These are phyloP conservation scores for Paraescarpia echinospica DNA, from an alignment of 1,140 invertebrate species.

Conservation along the genomic window DNA sequence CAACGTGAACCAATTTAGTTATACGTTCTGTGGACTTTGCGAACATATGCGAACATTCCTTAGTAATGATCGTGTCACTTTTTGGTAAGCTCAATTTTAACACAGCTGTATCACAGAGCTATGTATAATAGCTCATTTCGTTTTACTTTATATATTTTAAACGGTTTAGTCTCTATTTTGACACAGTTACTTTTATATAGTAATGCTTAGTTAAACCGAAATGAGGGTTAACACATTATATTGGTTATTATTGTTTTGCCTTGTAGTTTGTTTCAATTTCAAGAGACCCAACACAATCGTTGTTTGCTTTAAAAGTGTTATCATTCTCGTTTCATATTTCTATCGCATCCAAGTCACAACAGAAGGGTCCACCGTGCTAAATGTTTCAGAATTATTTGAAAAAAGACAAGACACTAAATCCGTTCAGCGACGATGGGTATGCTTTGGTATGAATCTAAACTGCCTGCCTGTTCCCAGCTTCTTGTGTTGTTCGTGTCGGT, in stretches of 20 bases:
- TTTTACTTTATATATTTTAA: too few species aligned
- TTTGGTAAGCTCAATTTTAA: neutral
- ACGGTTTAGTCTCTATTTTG: neutral
- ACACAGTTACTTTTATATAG: neutral
- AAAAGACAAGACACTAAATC: neutral
- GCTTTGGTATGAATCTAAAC: neutral
- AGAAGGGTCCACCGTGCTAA: neutral
- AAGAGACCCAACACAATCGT: neutral
- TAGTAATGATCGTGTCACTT: neutral
- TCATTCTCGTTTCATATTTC: neutral
- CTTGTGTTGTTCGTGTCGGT: neutral
- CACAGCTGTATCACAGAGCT: neutral
- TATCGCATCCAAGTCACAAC: too few species aligned
- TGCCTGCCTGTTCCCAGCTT: neutral
- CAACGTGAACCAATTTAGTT: too few species aligned
- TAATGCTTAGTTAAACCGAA: neutral
- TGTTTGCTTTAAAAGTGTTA: neutral
- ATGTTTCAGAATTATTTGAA: neutral
- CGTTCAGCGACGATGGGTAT: neutral
- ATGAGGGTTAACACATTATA: neutral
- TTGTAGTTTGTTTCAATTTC: neutral
- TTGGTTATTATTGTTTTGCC: neutral
- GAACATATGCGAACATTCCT: too few species aligned
- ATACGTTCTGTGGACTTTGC: too few species aligned
- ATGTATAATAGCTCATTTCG: too few species aligned